phyloP scores from a whole-genome alignment of 2,113 vertebrate genomes.

The Euleptes europaea region DNA sequence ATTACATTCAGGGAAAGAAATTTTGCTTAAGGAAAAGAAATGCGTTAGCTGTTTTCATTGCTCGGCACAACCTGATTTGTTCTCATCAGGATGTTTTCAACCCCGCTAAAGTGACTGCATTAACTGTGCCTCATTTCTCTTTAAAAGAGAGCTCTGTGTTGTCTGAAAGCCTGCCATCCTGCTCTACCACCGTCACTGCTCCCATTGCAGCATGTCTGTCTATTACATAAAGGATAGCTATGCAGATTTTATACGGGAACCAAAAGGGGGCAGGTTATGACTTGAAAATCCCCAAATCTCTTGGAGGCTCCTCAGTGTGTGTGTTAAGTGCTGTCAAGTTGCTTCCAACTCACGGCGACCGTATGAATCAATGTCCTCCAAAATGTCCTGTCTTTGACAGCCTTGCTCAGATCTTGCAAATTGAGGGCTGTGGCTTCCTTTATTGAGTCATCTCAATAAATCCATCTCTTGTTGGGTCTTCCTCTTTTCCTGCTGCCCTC shows the following conservation, averaged over 20 bases:
- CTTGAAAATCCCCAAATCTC: neutral
- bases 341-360: too few relatives aligned
- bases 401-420: too few relatives aligned
- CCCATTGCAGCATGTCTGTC: neutral
- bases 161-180: neutral
- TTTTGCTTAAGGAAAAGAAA: too few relatives aligned
- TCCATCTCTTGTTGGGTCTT: too few relatives aligned
- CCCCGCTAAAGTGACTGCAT: neutral
- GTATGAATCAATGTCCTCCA: too few relatives aligned
- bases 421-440: too few relatives aligned
- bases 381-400: too few relatives aligned
- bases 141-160: neutral
- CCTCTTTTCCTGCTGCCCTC: too few relatives aligned
- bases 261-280: neutral
- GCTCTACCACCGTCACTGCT: rapidly evolving
- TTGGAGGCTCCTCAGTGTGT: too few relatives aligned
- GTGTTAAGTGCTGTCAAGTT: too few relatives aligned
- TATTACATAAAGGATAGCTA: neutral
- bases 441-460: too few relatives aligned
- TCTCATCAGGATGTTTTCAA: constrained; percentile 1
- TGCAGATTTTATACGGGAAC: neutral
- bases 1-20: neutral
- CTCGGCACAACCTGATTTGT: neutral
- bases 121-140: neutral
- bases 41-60: neutral